A percentile compares a stretch with the other conserved stretches of the same genome.
These are phyloP conservation scores for Paragorgia papillata DNA, from an alignment of 92 coral and sea anemone species.

Conservation along the genomic window DNA sequence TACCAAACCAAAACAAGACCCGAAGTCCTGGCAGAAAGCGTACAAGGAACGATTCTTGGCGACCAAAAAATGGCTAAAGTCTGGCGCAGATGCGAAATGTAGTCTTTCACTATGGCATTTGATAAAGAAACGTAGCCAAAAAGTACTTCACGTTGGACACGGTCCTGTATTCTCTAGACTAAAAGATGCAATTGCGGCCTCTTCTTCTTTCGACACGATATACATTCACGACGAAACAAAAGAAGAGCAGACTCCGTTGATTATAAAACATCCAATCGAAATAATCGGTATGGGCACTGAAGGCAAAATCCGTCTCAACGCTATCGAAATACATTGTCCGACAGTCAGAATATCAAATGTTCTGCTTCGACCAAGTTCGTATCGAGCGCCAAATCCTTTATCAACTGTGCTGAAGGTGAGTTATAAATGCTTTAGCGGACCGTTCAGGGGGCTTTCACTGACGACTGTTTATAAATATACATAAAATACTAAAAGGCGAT, in stretches of 20 bases:
- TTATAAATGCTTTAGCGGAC: too few relatives aligned
- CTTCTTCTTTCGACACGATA: conserved; percentile 91
- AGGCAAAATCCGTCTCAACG: conserved; percentile 78
- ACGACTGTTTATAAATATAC: too few relatives aligned
- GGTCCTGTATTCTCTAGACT: conserved; percentile 68
- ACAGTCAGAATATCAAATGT: conserved; percentile 78
- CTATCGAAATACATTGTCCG: conserved; percentile 87
- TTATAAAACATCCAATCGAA: conserved; percentile 89
- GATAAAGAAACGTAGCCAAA: conserved; percentile 65
- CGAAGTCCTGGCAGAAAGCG: conserved; percentile 89
- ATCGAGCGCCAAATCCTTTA: conserved; percentile 73
- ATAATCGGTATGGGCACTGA: conserved; percentile 78
- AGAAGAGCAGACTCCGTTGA: conserved; percentile 85
- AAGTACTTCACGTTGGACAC: conserved; percentile 76
- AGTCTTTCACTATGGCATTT: conserved; percentile 66
- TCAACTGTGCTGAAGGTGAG: conserved; percentile 90
- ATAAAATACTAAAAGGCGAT: background rate
- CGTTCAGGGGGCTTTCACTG: too few relatives aligned
- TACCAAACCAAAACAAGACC: conserved; percentile 75
- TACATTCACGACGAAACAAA: conserved; percentile 72
- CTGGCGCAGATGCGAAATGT: conserved; percentile 82
- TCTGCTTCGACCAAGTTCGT: conserved; percentile 80
- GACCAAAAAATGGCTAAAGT: conserved; percentile 87
- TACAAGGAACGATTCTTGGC: conserved; percentile 84
- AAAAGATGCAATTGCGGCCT: conserved; percentile 78